Percentiles rank a stretch among this genome's conserved stretches.
Conservation (phyloP, 2,888 invertebrate species). For the Ganaspis brasiliensis region DNA sequence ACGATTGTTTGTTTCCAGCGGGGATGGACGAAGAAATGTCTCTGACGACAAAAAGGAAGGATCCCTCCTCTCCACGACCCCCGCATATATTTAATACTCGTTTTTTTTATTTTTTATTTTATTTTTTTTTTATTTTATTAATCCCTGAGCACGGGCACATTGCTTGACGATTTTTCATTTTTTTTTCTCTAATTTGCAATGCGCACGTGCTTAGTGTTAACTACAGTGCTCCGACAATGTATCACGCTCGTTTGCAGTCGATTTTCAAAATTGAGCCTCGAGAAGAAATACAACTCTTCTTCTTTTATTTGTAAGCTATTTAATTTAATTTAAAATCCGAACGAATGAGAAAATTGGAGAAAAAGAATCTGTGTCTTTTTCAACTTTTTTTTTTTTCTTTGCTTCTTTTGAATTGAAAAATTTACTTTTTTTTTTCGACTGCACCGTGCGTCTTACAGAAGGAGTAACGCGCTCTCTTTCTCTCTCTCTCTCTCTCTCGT, state of each 20-base stretch:
- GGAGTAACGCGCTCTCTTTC: slow-evolving; percentile 61
- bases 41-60: slow-evolving; percentile 69
- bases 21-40: slow-evolving; percentile 37
- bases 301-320: neutral
- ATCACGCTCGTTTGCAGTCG: slow-evolving; percentile 59
- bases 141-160: slow-evolving; percentile 70
- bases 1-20: slow-evolving; percentile 40
- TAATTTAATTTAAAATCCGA: too few relatives aligned
- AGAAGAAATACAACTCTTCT: slow-evolving; percentile 1
- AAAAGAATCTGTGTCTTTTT: too few relatives aligned
- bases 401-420: neutral
- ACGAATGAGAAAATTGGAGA: neutral
- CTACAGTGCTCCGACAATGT: slow-evolving; percentile 68
- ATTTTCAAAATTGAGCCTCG: slow-evolving; percentile 20
- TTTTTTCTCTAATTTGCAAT: slow-evolving; percentile 49
- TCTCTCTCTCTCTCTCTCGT: too few relatives aligned
- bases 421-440: slow-evolving; percentile 54
- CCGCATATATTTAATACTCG: slow-evolving; percentile 80
- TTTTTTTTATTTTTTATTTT: slow-evolving; percentile 68
- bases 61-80: slow-evolving; percentile 79
- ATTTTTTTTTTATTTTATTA: slow-evolving; percentile 57
- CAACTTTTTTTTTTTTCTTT: neutral
- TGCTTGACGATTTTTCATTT: slow-evolving; percentile 52
- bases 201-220: slow-evolving; percentile 62
- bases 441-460: slow-evolving; percentile 65